Evolutionary conservation across 2,797 vertebrate species (phyloP), one percentile per base, ranked within the genome.

Genomic region (Poeciliopsis turneri): DNA sequence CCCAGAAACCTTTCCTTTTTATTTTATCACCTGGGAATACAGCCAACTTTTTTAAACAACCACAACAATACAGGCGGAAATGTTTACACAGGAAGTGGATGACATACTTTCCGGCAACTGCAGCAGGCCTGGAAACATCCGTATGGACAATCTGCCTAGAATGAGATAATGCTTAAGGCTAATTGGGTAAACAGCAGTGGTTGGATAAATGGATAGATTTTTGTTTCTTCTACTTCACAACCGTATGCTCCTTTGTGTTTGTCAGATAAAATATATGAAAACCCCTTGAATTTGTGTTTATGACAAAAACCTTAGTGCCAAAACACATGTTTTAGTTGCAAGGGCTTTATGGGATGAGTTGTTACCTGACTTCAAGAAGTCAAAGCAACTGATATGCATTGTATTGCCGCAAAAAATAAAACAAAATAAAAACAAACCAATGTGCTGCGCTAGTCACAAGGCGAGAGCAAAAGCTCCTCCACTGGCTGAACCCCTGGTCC

Each of bases 71-170:
- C 46, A 18, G 77, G 68, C 33, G 57, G 87, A 84, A 89, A 82
- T 86, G 89, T 90, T 93, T 89, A 89, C 36, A 51, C 86, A 90
- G 93, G 93, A 94, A 92, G 87, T 77, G 81, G 82, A 83, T 15
- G 59, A 57, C 74, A 87, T 85, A 76, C 72, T 93, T 94, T 92
- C 90, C 89, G 83, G 80, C n/a, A 18, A 85, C 78, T 80, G 81
- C 86, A 79, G 74, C 84, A 43, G 68, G 75, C 78, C 84, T 74
- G 13, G 46, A 2, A 10, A 69, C 82, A 70, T 92, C 85, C 74
- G 49, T 80, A 82, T 75, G 85, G 41, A 74, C 71, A 85, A 78
- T n/a, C 69, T 72, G 82, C 72, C 76, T 57, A 55, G 69, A 51
- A 45, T 76, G 76, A 84, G 82, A 85, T 89, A 83, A 89, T 49